Evolutionary conservation across 92 coral and sea anemone species (phyloP).

Genomic region (Isaurus tuberculatus): DNA sequence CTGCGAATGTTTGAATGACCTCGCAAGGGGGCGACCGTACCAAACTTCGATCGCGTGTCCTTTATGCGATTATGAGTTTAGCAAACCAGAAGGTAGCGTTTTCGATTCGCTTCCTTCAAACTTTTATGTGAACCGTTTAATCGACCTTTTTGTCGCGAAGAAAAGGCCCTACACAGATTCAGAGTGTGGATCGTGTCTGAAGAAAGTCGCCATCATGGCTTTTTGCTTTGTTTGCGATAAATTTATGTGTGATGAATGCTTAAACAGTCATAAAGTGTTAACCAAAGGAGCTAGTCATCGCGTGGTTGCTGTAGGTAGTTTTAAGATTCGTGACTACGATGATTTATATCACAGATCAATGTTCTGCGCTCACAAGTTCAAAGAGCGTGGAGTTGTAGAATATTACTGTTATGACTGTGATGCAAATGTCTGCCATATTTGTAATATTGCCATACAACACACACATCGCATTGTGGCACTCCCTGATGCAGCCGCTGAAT

Average conservation of each 20-base stretch:
- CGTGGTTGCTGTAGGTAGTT: conserved; percentile 68
- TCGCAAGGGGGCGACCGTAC: conserved; percentile 83
- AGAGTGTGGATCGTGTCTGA: conserved; percentile 83
- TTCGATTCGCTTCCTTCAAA: conserved; percentile 81
- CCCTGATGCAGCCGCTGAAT: conserved; percentile 88
- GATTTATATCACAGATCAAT: conserved; percentile 76
- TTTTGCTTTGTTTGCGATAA: conserved; percentile 88
- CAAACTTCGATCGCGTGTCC: conserved; percentile 85
- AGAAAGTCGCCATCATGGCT: conserved; percentile 71
- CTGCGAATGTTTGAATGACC: conserved; percentile 83
- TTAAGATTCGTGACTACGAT: conserved; percentile 83
- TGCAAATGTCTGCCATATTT: conserved; percentile 86
- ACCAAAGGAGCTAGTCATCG: conserved; percentile 82
- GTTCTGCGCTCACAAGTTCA: conserved; percentile 86
- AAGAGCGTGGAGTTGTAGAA: conserved; percentile 87
- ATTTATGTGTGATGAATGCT: conserved; percentile 92
- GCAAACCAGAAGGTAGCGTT: conserved; percentile 82
- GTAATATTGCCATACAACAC: conserved; percentile 92
- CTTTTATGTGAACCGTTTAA: conserved; percentile 74
- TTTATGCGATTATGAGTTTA: conserved; percentile 77
- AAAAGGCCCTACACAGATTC: conserved; percentile 77
- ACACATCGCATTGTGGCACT: conserved; percentile 83
- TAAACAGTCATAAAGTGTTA: conserved; percentile 80
- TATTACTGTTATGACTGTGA: conserved; percentile 90
- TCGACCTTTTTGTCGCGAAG: conserved; percentile 81